A percentile compares a stretch with the other conserved stretches of the same genome.
Conservation (phyloP, 2,113 vertebrate genomes). For the Romanogobio albipinnatus region DNA sequence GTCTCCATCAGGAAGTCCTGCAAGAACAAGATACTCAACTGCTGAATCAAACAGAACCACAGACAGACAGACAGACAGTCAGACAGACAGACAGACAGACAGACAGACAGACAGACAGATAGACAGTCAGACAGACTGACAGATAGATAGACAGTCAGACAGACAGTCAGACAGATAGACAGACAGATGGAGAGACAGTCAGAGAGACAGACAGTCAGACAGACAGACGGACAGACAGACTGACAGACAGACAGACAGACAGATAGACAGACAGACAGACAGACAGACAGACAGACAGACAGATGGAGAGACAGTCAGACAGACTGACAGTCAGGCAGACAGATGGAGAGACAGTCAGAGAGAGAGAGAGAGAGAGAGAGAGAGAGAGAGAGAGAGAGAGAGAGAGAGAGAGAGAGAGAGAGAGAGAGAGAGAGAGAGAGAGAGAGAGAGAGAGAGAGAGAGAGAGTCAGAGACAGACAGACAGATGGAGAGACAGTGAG, state of each 20-base stretch:
- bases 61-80: background rate
- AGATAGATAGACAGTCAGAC: background rate
- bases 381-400: background rate
- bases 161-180: no score
- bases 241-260: background rate
- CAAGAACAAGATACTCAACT: conserved; percentile 30
- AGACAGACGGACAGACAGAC: background rate
- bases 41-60: background rate
- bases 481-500: background rate
- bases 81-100: background rate
- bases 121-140: background rate
- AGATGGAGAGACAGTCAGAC: background rate
- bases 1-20: conserved; percentile 99
- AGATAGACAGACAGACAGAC: background rate
- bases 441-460: background rate
- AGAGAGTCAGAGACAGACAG: background rate
- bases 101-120: background rate
- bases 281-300: background rate
- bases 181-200: background rate
- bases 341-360: no score
- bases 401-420: fast-evolving
- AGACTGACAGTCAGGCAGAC: no score
- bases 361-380: background rate
- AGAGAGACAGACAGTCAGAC: background rate
- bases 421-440: fast-evolving